Conservation (phyloP, 2,888 invertebrate genomes). For the Philonicus albiceps region DNA sequence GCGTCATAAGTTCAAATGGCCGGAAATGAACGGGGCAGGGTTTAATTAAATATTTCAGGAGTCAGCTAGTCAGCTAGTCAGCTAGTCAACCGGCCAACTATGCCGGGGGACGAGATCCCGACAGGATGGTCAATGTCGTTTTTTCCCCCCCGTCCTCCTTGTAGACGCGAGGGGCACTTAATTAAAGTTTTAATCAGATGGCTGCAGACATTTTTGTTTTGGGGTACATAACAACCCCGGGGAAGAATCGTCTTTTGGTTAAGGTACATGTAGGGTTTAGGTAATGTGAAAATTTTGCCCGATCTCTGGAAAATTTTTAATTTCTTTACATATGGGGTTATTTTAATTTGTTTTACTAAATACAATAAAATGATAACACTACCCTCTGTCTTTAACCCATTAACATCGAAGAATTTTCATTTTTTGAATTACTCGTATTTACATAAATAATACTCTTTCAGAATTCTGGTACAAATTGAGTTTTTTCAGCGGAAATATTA, state of each 20-base stretch:
- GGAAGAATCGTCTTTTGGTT: not conserved
- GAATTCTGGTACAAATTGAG: no score
- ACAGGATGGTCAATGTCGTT: not conserved
- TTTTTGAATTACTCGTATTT: no score
- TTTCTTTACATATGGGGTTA: not conserved
- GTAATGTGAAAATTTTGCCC: not conserved
- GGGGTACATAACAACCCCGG: not conserved
- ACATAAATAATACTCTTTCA: no score
- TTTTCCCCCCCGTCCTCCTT: not conserved
- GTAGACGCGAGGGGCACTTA: not conserved
- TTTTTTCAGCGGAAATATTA: no score
- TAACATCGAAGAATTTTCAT: no score
- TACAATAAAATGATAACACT: no score
- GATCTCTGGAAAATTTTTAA: not conserved
- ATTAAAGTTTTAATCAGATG: constrained; percentile 16
- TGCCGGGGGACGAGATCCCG: not conserved
- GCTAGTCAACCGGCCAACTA: not conserved
- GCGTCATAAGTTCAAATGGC: constrained; percentile 15
- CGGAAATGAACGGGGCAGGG: not conserved
- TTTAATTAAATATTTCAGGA: constrained; percentile 23
- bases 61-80: not conserved
- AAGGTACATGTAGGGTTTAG: not conserved
- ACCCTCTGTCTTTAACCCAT: no score
- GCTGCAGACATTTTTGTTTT: not conserved
- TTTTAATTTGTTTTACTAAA: not conserved